Conservation (phyloP, 1,140 invertebrate genomes). For the Scaptomyza hsui region DNA sequence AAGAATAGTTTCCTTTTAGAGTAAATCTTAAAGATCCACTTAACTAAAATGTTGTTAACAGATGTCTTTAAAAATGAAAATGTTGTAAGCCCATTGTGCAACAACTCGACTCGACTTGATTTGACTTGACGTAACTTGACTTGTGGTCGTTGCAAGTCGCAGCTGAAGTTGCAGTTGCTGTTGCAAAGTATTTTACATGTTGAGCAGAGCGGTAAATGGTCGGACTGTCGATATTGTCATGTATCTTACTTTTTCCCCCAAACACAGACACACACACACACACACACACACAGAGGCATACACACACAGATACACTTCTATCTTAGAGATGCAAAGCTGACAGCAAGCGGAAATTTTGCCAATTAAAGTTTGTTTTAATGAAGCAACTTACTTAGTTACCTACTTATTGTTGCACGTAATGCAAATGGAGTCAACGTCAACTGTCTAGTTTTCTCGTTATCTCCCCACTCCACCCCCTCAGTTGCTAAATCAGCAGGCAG, state of each 20-base stretch:
- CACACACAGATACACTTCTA: background rate
- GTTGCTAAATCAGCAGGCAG: background rate
- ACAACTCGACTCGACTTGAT: slow-evolving; percentile 12
- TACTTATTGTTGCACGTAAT: slow-evolving; percentile 59
- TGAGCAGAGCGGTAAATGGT: slow-evolving; percentile 35
- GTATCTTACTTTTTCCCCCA: slow-evolving; percentile 26
- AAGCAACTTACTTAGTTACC: slow-evolving; percentile 70
- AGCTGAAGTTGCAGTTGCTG: slow-evolving; percentile 21
- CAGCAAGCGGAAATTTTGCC: slow-evolving; percentile 53
- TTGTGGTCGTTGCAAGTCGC: slow-evolving; percentile 30
- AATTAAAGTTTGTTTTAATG: slow-evolving; percentile 81
- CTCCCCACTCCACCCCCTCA: background rate
- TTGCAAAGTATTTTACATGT: slow-evolving; percentile 43
- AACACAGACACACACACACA: slow-evolving; percentile 3
- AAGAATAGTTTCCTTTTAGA: background rate
- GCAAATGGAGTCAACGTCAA: slow-evolving; percentile 24
- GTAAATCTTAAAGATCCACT: too few relatives aligned
- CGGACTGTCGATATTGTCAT: slow-evolving; percentile 42
- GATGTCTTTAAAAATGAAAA: too few relatives aligned
- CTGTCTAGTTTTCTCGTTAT: background rate
- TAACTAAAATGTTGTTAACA: too few relatives aligned
- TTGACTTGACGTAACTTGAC: slow-evolving; percentile 30
- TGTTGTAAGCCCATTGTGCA: background rate
- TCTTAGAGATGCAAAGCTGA: background rate
- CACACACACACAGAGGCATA: slow-evolving; percentile 3